Base-by-base conservation (phyloP, 2,113 vertebrate genomes). In the Dicerorhinus sumatrensis region DNA sequence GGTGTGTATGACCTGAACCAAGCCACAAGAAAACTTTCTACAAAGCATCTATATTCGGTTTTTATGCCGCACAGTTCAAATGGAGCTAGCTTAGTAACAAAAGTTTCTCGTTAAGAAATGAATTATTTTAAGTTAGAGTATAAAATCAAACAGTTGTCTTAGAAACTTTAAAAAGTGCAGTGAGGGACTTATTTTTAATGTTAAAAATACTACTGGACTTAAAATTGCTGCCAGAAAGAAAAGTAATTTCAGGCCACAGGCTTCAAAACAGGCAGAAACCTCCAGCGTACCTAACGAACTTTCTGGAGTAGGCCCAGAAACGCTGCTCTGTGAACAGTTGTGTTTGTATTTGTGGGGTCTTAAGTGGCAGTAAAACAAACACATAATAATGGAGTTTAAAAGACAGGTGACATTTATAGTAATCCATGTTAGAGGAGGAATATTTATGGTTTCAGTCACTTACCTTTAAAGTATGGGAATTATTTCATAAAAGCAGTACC, bases 141-240 rank as follows among this genome's bases (percentile, higher is more conserved):
- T 70, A 94, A 96, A 97, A 97, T 48, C 96, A 96, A 98, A 96
- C 94, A 67, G 80, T 94, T 98, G 92, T 97, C 83, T 97, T 96
- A 89, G 72, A 77, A 83, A 70, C 94, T 92, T 97, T 39, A 79
- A 95, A 48, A 48, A 83, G 10, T 96, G n/a, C 79, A 85, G 36
- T 67, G 60, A 94, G 60, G n/a, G 89, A 96, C 85, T 88, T 98
- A 97, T 98, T 98, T 98, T 97, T 96, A 97, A 70, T 97, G 94
- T 97, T 95, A 97, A 98, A 98, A 97, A 83, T 96, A 84, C 62
- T 96, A 77, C 72, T 92, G 91, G 80, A 80, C 65, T 98, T 93
- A 75, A 25, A 96, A 0, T 29, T 94, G 91, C 82, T 83, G 93
- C 83, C 96, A 98, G 83, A 89, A 91, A 98, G 94, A 97, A 89